Percentiles rank a stretch among this genome's conserved stretches.
Evolutionary conservation across 2,888 invertebrate species (phyloP).

Genomic region (Formica aserva): DNA sequence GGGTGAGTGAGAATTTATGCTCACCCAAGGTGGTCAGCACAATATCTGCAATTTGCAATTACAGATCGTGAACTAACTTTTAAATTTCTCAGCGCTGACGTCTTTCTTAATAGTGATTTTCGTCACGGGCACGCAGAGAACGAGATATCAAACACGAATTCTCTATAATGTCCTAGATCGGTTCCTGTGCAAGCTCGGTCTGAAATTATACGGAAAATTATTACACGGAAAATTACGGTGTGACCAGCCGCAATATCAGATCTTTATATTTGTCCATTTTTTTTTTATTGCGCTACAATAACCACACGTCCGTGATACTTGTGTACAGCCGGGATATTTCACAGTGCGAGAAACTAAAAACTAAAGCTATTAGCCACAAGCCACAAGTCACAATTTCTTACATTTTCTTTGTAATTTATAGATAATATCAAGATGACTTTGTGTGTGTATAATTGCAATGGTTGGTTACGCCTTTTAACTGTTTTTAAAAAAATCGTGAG

Average conservation of each 20-base stretch:
- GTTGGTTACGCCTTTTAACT: conserved; percentile 20
- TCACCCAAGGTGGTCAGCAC: not conserved
- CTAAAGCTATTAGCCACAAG: conserved; percentile 16
- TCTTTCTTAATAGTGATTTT: conserved; percentile 48
- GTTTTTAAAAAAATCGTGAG: conserved; percentile 21
- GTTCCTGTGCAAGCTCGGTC: conserved; percentile 17
- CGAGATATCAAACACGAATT: conserved; percentile 61
- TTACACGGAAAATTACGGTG: conserved; percentile 34
- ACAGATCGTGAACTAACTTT: conserved; percentile 53
- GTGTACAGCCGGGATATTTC: not conserved
- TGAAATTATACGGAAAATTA: conserved; percentile 41
- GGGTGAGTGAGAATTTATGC: conserved; percentile 53
- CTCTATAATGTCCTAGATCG: conserved; percentile 49
- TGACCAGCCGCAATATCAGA: conserved; percentile 44
- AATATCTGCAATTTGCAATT: conserved; percentile 62
- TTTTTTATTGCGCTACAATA: conserved; percentile 21
- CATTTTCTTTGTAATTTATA: not conserved
- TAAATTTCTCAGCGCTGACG: conserved; percentile 56
- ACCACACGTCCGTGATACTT: not conserved
- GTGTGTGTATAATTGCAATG: conserved; percentile 5
- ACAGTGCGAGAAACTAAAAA: conserved; percentile 1
- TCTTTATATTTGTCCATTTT: not conserved
- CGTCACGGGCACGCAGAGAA: conserved; percentile 44
- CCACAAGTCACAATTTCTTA: conserved; percentile 11
- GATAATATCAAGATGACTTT: conserved; percentile 8